These are phyloP conservation scores for Barbus barbus DNA, from an alignment of 2,113 vertebrate genomes.

Conservation along the genomic window DNA sequence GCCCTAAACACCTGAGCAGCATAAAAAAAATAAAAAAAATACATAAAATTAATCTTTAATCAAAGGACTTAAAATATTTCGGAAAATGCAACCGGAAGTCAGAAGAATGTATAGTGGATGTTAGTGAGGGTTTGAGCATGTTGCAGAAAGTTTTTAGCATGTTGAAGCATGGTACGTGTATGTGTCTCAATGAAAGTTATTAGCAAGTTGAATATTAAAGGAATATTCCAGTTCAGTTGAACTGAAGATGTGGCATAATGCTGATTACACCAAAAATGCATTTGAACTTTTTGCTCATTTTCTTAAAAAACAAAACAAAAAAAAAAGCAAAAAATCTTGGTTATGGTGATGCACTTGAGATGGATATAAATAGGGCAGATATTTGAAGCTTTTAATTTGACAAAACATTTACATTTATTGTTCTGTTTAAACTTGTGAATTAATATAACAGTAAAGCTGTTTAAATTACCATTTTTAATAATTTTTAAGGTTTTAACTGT, in stretches of 20 bases:
- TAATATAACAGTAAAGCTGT: not conserved
- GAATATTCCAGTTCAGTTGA: not conserved
- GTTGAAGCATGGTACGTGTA: constrained; percentile 53
- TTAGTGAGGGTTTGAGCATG: constrained; percentile 39
- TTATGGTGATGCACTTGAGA: not conserved
- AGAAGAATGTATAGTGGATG: not conserved
- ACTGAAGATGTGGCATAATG: not conserved
- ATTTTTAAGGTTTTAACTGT: not conserved
- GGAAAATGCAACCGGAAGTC: not conserved
- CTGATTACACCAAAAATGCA: not conserved
- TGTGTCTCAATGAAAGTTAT: not conserved
- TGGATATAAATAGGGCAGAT: not conserved
- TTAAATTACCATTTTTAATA: not conserved
- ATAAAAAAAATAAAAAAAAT: not conserved
- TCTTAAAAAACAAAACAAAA: not conserved
- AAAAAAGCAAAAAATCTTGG: not conserved
- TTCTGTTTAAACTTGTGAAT: not conserved
- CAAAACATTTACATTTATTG: not conserved
- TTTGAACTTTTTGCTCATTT: not conserved
- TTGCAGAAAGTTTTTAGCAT: constrained; percentile 57
- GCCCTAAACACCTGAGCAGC: not conserved
- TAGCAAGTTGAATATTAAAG: constrained; percentile 3
- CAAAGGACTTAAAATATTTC: not conserved
- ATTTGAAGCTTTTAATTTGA: not conserved
- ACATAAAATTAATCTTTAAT: not conserved